Evolutionary conservation across 2,797 vertebrate species (phyloP), one percentile per base, ranked within the genome.

Genomic region (Hyperoplus immaculatus): DNA sequence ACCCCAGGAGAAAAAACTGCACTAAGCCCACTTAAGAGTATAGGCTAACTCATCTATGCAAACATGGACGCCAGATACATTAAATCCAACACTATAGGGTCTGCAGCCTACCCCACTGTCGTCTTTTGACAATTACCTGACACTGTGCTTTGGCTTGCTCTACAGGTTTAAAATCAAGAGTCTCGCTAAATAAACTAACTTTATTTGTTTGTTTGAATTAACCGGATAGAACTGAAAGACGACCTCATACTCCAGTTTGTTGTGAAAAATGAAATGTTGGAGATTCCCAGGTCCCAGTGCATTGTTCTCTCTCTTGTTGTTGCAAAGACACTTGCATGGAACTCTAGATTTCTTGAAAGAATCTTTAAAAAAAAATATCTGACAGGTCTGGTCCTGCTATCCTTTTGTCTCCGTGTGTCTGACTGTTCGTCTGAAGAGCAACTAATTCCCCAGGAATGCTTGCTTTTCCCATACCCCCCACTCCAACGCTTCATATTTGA

Each of bases 391-490:
- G 81, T 84, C 80, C 45, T 85, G 85, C 64, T 51, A 75, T 53
- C 75, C 65, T 56, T 75, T 90, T 87, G 86, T 88, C 71, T 78
- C 53, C 18, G 13, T 57, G 62, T 51, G 70, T 70, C 60, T 41
- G 41, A n/a, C 41, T 56, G 55, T 59, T 80, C 54, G 54, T 57
- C 65, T 49, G 29, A 76, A 47, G 49, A 80, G 63, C 13, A 6
- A 68, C 75, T 69, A 75, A 81, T 88, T 87, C 78, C 55, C 54
- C 43, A 82, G 75, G 77, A 81, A 86, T 77, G 82, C 84, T 72
- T 75, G 68, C 29, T 51, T 83, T 87, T 85, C 66, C 75, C 66
- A 81, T 59, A 73, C 50, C 78, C 78, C 51, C 78, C 67, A 16
- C 69, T 74, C 51, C 74, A 80, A 77, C 68, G 72, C 84, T 69